A percentile compares a stretch with the other conserved stretches of the same genome.
These are phyloP conservation scores for Paedocypris micromegethes DNA, from an alignment of 2,797 vertebrate genomes.

Conservation along the genomic window DNA sequence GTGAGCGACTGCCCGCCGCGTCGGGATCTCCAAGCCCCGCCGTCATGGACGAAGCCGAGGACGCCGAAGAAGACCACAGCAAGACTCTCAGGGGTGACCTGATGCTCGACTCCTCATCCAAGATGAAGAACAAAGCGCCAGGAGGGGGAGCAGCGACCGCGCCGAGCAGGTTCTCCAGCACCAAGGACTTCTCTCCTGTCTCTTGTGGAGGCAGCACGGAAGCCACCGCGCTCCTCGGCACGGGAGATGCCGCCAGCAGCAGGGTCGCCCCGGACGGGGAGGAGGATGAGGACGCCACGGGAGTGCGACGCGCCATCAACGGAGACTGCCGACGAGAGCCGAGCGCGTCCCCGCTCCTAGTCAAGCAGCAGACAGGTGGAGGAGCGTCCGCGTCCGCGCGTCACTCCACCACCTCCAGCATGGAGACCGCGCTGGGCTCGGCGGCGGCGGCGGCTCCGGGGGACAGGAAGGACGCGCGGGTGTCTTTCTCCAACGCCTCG, in stretches of 20 bases:
- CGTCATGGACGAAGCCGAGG: slow-evolving; percentile 63
- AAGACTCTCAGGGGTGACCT: background rate
- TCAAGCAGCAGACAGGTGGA: slow-evolving; percentile 63
- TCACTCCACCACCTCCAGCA: slow-evolving; percentile 46
- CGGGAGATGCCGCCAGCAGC: slow-evolving; percentile 55
- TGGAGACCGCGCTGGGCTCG: slow-evolving; percentile 59
- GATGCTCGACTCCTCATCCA: slow-evolving; percentile 48
- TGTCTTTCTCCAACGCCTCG: slow-evolving; percentile 68
- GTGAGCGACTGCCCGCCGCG: slow-evolving; percentile 50
- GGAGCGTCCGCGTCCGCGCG: slow-evolving; percentile 48
- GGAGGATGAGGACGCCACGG: slow-evolving; percentile 51
- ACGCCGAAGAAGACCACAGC: slow-evolving; percentile 64
- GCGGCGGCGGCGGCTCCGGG: slow-evolving; percentile 42
- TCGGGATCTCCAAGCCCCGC: slow-evolving; percentile 49
- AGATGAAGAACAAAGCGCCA: slow-evolving; percentile 57
- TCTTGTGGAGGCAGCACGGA: slow-evolving; percentile 49
- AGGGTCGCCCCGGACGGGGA: slow-evolving; percentile 14
- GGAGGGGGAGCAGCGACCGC: slow-evolving; percentile 68
- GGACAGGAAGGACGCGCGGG: slow-evolving; percentile 72
- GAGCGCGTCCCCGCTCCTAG: slow-evolving; percentile 69
- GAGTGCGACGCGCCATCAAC: slow-evolving; percentile 78
- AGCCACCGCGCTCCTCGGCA: slow-evolving; percentile 50
- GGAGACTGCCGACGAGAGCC: slow-evolving; percentile 75
- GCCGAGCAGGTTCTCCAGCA: slow-evolving; percentile 64
- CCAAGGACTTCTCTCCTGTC: slow-evolving; percentile 56